Evolutionary conservation across 2,888 invertebrate species (phyloP).

Genomic region (Serripes groenlandicus): DNA sequence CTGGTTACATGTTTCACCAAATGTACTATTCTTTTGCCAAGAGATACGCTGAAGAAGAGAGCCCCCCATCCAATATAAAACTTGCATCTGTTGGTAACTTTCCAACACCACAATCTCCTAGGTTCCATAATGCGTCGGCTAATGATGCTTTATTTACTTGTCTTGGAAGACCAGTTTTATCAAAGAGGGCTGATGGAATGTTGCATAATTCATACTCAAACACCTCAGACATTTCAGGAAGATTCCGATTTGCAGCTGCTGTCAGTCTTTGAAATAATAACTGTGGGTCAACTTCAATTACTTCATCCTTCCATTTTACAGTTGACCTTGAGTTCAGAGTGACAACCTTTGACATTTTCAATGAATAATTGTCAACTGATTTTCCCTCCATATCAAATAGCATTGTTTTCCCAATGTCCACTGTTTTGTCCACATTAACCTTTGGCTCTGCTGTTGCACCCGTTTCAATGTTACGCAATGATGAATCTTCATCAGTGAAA

Average conservation of each 20-base stretch:
- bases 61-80: slow-evolving; percentile 60
- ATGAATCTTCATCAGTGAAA: background rate
- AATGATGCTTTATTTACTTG: slow-evolving; percentile 42
- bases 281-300: slow-evolving; percentile 31
- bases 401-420: slow-evolving; percentile 47
- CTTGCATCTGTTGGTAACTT: background rate
- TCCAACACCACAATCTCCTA: slow-evolving; percentile 21
- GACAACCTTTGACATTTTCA: slow-evolving; percentile 1
- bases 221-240: background rate
- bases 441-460: slow-evolving; percentile 51
- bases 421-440: slow-evolving; percentile 64
- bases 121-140: slow-evolving; percentile 45
- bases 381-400: slow-evolving; percentile 1
- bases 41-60: slow-evolving; percentile 51
- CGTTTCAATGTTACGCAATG: slow-evolving; percentile 58
- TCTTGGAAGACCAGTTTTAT: slow-evolving; percentile 27
- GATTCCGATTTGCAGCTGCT: slow-evolving; percentile 1
- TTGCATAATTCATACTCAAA: slow-evolving; percentile 38
- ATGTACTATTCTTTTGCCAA: slow-evolving; percentile 47
- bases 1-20: slow-evolving; percentile 21
- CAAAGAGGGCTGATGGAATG: slow-evolving; percentile 56
- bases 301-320: slow-evolving; percentile 8
- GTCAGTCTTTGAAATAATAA: slow-evolving; percentile 30
- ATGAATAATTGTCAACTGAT: background rate
- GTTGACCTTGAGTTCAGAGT: background rate